Evolutionary conservation across 2,113 vertebrate genomes (phyloP).

Genomic region (Halichoerus grypus): DNA sequence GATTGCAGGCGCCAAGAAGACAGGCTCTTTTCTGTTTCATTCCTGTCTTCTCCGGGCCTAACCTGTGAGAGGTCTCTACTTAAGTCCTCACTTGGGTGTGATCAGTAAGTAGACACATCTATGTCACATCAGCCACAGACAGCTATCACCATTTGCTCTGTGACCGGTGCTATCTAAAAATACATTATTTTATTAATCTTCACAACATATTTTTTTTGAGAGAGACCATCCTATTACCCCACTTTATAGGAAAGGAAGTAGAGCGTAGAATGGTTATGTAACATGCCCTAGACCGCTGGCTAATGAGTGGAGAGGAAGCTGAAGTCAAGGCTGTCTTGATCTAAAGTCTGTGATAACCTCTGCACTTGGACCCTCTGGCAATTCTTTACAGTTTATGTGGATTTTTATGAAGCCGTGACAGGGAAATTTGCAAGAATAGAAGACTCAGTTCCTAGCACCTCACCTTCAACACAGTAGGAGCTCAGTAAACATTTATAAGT

Average conservation of each 20-base stretch:
- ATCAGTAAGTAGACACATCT: not conserved
- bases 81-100: no score
- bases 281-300: not conserved
- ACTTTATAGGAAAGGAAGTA: constrained; percentile 30
- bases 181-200: constrained; percentile 34
- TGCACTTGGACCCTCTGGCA: not conserved
- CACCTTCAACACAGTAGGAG: not conserved
- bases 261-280: not conserved
- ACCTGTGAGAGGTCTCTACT: not conserved
- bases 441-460: not conserved
- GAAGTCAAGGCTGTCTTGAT: not conserved
- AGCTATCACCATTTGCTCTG: not conserved
- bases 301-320: not conserved
- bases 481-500: constrained; percentile 29
- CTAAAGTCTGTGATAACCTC: constrained; percentile 7
- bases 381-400: not conserved
- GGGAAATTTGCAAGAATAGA: constrained; percentile 2
- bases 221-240: not conserved
- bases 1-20: not conserved
- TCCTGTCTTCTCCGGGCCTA: not conserved
- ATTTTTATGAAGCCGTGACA: not conserved
- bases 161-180: not conserved
- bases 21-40: not conserved
- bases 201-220: constrained; percentile 22
- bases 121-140: not conserved